Conservation (phyloP, 1,140 invertebrate genomes). For the Homalodisca vitripennis region DNA sequence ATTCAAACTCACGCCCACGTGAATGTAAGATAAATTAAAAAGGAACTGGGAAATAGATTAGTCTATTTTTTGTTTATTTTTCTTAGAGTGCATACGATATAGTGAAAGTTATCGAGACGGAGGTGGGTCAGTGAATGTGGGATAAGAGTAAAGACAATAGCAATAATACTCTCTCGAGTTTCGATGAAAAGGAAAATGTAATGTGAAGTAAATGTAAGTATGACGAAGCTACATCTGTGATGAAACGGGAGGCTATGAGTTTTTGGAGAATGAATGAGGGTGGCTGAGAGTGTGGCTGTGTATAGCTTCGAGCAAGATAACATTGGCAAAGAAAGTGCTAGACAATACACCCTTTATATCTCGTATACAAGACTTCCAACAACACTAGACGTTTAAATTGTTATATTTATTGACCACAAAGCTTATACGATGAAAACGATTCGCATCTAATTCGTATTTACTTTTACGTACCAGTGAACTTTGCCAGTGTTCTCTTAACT, state of each 20-base stretch:
- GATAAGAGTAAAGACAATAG: slow-evolving; percentile 9
- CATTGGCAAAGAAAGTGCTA: slow-evolving; percentile 5
- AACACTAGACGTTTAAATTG: no score
- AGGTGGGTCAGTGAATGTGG: not conserved
- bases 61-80: slow-evolving; percentile 28
- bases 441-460: no score
- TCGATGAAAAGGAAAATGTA: not conserved
- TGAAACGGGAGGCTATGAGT: not conserved
- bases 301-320: slow-evolving; percentile 6
- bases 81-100: not conserved
- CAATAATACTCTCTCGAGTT: slow-evolving; percentile 13
- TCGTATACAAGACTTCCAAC: no score
- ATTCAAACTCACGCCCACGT: slow-evolving; percentile 89
- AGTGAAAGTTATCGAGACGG: not conserved
- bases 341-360: not conserved
- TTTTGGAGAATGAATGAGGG: slow-evolving; percentile 4
- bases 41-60: slow-evolving; percentile 39
- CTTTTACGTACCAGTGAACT: not conserved
- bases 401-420: no score
- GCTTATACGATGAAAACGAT: no score
- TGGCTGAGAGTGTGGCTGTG: slow-evolving; percentile 11
- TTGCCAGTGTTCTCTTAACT: slow-evolving; percentile 7
- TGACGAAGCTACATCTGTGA: slow-evolving; percentile 26
- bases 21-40: slow-evolving; percentile 17
- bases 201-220: slow-evolving; percentile 5